A percentile compares a stretch with the other conserved stretches of the same genome.
These are phyloP conservation scores for Dolichoris vasculosae DNA, from an alignment of 1,140 invertebrate genomes.

Conservation along the genomic window DNA sequence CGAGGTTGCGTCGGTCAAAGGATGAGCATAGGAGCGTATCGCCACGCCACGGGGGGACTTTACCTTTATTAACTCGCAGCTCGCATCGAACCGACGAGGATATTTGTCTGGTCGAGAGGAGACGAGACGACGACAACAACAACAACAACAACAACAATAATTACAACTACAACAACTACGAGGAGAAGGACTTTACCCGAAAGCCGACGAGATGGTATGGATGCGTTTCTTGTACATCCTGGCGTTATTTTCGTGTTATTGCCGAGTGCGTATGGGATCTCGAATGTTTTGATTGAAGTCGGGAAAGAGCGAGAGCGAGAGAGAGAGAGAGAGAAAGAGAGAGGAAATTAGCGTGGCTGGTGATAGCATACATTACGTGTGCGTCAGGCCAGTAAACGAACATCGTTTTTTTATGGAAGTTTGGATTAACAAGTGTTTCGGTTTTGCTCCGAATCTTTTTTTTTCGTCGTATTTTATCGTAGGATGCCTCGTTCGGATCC, in stretches of 20 bases:
- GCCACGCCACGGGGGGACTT: slow-evolving; percentile 10
- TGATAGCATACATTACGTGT: neutral
- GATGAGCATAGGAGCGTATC: slow-evolving; percentile 30
- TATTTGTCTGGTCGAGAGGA: neutral
- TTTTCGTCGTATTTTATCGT: no score
- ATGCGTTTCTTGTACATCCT: neutral
- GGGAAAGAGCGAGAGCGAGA: neutral
- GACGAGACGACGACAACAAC: neutral
- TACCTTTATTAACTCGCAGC: slow-evolving; percentile 19
- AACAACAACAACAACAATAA: neutral
- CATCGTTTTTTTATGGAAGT: neutral
- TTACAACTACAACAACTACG: neutral
- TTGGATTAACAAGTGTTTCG: neutral
- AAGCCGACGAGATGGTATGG: slow-evolving; percentile 34
- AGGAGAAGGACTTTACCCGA: neutral
- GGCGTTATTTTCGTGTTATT: neutral
- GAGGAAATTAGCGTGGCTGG: neutral
- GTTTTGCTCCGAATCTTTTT: neutral
- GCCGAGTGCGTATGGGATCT: neutral
- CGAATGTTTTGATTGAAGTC: neutral
- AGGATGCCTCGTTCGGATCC: no score
- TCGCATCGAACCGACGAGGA: neutral
- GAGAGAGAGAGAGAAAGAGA: neutral
- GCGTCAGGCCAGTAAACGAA: neutral
- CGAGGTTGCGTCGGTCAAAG: neutral